A percentile compares a stretch with the other conserved stretches of the same genome.
Conservation (phyloP, 2,113 vertebrate species). For the Andinoacara biseriatus region DNA sequence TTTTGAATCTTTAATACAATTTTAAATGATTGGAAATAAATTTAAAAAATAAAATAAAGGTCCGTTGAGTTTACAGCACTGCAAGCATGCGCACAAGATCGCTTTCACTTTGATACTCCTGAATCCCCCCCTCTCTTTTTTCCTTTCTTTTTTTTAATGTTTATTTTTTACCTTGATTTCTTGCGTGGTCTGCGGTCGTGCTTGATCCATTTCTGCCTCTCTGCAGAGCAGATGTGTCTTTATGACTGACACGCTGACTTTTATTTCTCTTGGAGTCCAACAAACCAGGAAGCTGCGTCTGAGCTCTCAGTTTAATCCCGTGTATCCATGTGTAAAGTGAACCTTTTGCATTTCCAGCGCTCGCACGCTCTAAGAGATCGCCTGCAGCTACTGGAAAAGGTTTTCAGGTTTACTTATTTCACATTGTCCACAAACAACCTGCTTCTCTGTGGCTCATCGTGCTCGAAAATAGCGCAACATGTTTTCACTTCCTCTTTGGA, state of each 20-base stretch:
- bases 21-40: not conserved
- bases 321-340: not conserved
- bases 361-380: not conserved
- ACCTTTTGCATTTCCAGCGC: not conserved
- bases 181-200: not conserved
- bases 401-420: not conserved
- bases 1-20: not conserved
- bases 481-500: constrained; percentile 45
- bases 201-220: constrained; percentile 36
- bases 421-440: not conserved
- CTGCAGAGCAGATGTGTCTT: not conserved
- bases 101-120: not conserved
- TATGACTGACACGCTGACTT: not conserved
- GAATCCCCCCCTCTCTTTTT: not conserved
- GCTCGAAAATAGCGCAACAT: not conserved
- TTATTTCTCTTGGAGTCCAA: not conserved
- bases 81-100: not conserved
- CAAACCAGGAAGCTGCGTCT: constrained; percentile 41
- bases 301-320: not conserved
- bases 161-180: constrained; percentile 55
- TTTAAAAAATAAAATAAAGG: not conserved
- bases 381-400: not conserved
- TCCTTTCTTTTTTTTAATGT: no score
- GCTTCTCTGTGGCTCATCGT: not conserved
- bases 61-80: not conserved